Percentiles rank a stretch among this genome's conserved stretches.
Conservation (phyloP, 1,140 invertebrate species). For the Pseudobourletiella spinata region DNA sequence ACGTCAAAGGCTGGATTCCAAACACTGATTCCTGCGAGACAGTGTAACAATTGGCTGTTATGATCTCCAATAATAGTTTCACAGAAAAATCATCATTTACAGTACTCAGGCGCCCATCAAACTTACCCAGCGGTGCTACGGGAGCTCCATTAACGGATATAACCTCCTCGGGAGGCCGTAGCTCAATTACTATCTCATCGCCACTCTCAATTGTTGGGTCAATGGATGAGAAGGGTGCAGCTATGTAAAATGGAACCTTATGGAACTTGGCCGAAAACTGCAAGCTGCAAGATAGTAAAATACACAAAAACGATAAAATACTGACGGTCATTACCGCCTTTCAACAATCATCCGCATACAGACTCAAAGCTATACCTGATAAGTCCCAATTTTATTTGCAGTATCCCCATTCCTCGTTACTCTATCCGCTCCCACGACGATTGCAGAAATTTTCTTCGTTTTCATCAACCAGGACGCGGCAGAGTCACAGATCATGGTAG, state of each 20-base stretch:
- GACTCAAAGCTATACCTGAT: constrained; percentile 56
- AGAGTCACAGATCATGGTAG: constrained; percentile 87
- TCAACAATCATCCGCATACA: no score
- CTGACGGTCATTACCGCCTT: no score
- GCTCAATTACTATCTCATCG: constrained; percentile 84
- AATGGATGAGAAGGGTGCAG: constrained; percentile 85
- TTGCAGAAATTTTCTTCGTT: constrained; percentile 61
- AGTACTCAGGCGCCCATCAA: no score
- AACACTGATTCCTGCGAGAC: constrained; percentile 65
- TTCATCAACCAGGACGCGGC: constrained; percentile 89
- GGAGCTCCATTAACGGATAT: constrained; percentile 69
- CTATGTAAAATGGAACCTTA: constrained; percentile 89
- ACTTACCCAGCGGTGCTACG: constrained; percentile 70
- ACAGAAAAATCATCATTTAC: constrained; percentile 15
- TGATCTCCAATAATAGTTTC: no score
- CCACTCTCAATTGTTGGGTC: constrained; percentile 72
- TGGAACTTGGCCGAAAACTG: constrained; percentile 85
- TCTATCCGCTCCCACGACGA: constrained; percentile 82
- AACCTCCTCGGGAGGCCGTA: constrained; percentile 81
- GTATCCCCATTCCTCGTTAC: constrained; percentile 84
- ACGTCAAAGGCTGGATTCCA: constrained; percentile 99
- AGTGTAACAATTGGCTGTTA: constrained; percentile 9
- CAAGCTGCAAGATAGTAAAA: constrained; percentile 64
- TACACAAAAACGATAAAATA: no score
- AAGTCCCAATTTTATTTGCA: constrained; percentile 99